A percentile compares a stretch with the other conserved stretches of the same genome.
Evolutionary conservation across 2,113 vertebrate species (phyloP).

Genomic region (Ochotona curzoniae): DNA sequence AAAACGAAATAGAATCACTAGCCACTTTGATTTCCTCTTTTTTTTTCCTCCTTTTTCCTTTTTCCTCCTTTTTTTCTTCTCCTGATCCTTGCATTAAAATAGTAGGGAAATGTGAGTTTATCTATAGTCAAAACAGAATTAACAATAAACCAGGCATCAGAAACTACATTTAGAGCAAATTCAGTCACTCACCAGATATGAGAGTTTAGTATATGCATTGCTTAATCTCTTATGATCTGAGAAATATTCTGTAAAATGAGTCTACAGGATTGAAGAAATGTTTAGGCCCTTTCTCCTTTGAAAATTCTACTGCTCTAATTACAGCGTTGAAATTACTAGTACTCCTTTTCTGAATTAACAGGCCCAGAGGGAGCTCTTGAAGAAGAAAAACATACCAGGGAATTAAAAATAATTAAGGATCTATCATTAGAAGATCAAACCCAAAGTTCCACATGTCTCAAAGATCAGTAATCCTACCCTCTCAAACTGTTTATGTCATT

Average conservation of each 20-base stretch:
- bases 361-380: neutral
- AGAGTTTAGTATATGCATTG: neutral
- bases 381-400: neutral
- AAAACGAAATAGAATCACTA: neutral
- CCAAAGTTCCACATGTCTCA: constrained; percentile 7
- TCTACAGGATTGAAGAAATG: neutral
- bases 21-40: neutral
- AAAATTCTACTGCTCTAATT: constrained; percentile 34
- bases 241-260: neutral
- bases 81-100: neutral
- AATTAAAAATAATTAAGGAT: constrained; percentile 14
- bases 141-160: neutral
- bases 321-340: neutral
- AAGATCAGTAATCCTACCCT: neutral
- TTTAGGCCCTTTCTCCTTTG: neutral
- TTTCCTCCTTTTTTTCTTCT: constrained; percentile 32
- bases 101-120: neutral
- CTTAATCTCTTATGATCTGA: neutral
- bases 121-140: neutral
- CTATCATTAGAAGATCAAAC: neutral
- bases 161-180: neutral
- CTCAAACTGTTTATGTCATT: neutral
- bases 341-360: constrained; percentile 32
- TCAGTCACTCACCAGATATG: neutral
- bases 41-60: too few relatives aligned